Conservation (phyloP, 2,888 invertebrate genomes). For the Danaus chrysippus region DNA sequence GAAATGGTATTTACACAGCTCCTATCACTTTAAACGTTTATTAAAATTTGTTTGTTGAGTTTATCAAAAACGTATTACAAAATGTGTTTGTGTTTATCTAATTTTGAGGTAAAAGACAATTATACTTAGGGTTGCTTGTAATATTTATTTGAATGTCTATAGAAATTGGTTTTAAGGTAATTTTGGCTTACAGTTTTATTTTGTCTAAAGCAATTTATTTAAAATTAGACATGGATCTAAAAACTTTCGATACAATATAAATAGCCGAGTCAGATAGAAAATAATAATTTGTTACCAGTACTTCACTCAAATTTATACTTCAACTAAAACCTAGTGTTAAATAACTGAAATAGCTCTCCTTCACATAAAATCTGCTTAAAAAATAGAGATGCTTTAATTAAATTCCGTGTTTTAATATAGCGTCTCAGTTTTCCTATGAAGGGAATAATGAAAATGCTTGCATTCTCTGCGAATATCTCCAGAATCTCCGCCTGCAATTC, state of each 20-base stretch:
- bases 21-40: constrained; percentile 6
- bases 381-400: constrained; percentile 53
- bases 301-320: too few species aligned
- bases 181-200: constrained; percentile 2
- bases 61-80: constrained; percentile 9
- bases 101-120: constrained; percentile 4
- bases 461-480: constrained; percentile 46
- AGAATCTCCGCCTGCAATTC: constrained; percentile 45
- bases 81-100: constrained; percentile 11
- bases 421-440: constrained; percentile 59
- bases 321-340: too few species aligned
- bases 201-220: too few species aligned
- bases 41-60: constrained; percentile 11
- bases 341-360: neutral
- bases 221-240: too few species aligned
- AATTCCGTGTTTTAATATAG: constrained; percentile 53
- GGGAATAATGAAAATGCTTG: constrained; percentile 61
- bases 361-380: constrained; percentile 15
- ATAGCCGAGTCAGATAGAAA: too few species aligned
- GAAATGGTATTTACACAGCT: constrained; percentile 13
- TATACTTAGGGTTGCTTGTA: too few species aligned
- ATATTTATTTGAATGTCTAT: too few species aligned
- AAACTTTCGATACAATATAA: too few species aligned
- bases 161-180: neutral
- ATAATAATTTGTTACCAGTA: too few species aligned